Percentiles rank a stretch among this genome's conserved stretches.
These are phyloP conservation scores for Heterohyrax brucei DNA, from an alignment of 2,797 vertebrate species.

Conservation along the genomic window DNA sequence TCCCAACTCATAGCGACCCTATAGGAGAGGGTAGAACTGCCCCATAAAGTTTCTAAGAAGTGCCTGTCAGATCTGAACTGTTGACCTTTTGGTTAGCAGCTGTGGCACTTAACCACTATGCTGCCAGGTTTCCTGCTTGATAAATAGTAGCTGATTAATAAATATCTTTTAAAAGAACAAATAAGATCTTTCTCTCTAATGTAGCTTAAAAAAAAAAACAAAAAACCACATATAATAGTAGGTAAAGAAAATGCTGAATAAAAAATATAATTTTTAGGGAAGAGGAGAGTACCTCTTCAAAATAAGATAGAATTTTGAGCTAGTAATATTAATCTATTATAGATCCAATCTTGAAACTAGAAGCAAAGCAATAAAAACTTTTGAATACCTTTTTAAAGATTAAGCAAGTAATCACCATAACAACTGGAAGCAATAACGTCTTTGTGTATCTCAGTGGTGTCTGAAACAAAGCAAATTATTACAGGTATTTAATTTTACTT, in stretches of 20 bases:
- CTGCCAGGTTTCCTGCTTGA: neutral
- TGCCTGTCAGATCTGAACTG: too few relatives aligned
- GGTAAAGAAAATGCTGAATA: constrained; percentile 1
- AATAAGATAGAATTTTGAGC: constrained; percentile 46
- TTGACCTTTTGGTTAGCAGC: too few relatives aligned
- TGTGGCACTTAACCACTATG: too few relatives aligned
- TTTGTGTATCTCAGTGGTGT: constrained; percentile 93
- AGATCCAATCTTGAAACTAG: neutral
- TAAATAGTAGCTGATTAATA: neutral
- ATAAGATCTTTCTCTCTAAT: constrained; percentile 27
- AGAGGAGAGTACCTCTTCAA: neutral
- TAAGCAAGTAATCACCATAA: constrained; percentile 91
- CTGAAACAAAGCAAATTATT: constrained; percentile 89
- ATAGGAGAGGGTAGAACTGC: too few relatives aligned
- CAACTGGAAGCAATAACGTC: constrained; percentile 94
- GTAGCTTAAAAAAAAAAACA: neutral
- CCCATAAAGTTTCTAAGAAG: too few relatives aligned
- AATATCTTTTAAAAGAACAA: constrained; percentile 50
- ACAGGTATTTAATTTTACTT: constrained; percentile 51
- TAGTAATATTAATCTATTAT: constrained; percentile 1
- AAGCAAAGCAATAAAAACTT: constrained; percentile 13
- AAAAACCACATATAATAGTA: neutral
- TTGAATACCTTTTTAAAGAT: constrained; percentile 91
- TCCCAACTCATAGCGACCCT: too few relatives aligned
- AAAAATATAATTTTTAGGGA: neutral